Evolutionary conservation across 2,113 vertebrate species (phyloP), one percentile per base, ranked within the genome.

Genomic region (Prolemur simus): DNA sequence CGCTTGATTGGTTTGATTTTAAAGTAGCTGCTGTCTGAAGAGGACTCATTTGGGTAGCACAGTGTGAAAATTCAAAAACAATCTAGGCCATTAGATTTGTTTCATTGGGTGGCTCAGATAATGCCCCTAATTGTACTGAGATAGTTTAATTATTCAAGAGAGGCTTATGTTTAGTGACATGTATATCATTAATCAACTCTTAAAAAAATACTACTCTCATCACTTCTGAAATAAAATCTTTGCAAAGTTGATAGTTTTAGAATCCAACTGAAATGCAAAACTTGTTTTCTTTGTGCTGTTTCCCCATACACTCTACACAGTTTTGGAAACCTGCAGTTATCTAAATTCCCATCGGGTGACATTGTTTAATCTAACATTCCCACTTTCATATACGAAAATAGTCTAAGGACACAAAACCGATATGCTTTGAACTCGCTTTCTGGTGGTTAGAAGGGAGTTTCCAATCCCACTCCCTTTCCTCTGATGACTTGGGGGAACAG

Each of bases 331-430:
- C 87, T 60, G 76, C n/a, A 47, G 68, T 96, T 96, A 97, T 97
- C 97, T 95, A 95, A 91, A 95, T 97, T 97, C 95, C 96, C 97
- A 97, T 97, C 94, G 64, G 94, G 95, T 97, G 95, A 98, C 95
- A 87, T 84, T 96, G 94, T 97, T 97, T 96, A 97, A 97, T 96
- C 94, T 96, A 95, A 87, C 96, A 93, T 96, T 96, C 92, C 69
- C 91, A 84, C 93, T 97, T 93, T 96, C 91, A 37, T 76, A 64
- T 32, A 82, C 49, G 89, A 96, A 94, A 93, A 96, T 83, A 93
- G 64, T 96, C 80, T 68, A 89, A 87, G 94, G 95, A 91, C 91
- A 93, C 52, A 81, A 45, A 42, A 47, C 71, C 10, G 27, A 73
- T 39, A 78, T 1, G 45, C 94, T 96, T 71, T 95, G 88, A 96